phyloP scores from a whole-genome alignment of 1,140 invertebrate species.

The Caenorhabditis latens region DNA sequence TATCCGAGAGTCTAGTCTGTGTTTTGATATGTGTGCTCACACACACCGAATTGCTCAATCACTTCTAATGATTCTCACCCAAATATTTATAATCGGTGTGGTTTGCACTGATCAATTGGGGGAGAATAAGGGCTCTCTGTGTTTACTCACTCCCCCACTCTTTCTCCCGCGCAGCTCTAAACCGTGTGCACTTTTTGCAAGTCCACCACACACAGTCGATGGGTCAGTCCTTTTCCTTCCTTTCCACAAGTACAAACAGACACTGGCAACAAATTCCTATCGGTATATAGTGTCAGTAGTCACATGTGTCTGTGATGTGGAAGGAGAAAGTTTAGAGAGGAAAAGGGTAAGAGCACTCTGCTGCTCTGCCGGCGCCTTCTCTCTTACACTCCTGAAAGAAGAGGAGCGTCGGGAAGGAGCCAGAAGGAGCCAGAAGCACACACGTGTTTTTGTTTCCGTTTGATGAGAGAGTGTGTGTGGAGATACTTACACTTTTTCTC shows the following conservation, averaged over 20 bases:
- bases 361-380: not conserved
- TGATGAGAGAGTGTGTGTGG: no score
- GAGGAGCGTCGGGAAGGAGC: not conserved
- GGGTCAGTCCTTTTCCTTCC: not conserved
- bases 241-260: not conserved
- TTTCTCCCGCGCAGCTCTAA: no score
- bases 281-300: not conserved
- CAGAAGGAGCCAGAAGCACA: not conserved
- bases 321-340: no score
- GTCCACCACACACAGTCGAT: no score
- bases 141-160: no score
- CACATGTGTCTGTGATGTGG: not conserved
- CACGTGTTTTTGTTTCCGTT: constrained; percentile 3
- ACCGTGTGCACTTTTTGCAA: no score
- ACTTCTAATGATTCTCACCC: not conserved
- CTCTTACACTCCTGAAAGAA: not conserved
- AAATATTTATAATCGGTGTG: not conserved
- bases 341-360: not conserved
- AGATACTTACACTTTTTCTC: no score
- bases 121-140: no score
- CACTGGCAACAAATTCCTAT: not conserved
- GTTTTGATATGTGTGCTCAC: not conserved
- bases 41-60: not conserved
- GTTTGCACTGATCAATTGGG: no score
- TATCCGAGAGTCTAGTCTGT: not conserved